These are phyloP conservation scores for Arnoldichthys spilopterus DNA, from an alignment of 2,797 vertebrate genomes.

Conservation along the genomic window DNA sequence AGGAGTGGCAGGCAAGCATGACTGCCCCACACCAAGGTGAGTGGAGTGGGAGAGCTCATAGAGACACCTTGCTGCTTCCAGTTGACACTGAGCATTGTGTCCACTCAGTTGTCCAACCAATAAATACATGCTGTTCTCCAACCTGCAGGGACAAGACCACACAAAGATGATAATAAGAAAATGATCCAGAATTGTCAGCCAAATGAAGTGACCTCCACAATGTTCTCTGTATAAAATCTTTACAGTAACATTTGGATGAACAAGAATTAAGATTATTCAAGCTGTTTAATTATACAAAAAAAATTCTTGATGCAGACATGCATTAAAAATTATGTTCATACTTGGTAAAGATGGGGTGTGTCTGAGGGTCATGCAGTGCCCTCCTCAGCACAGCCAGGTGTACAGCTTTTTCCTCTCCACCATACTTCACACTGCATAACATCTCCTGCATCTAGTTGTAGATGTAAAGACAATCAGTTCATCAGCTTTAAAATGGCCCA, in stretches of 20 bases:
- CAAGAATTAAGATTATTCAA: neutral
- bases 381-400: slow-evolving; percentile 76
- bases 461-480: neutral
- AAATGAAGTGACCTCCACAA: neutral
- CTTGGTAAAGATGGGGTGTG: slow-evolving; percentile 86
- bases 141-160: slow-evolving; percentile 68
- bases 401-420: slow-evolving; percentile 75
- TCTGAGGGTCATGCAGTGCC: slow-evolving; percentile 80
- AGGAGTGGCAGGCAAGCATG: slow-evolving; percentile 89
- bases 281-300: neutral
- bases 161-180: neutral
- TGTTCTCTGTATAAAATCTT: neutral
- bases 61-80: slow-evolving; percentile 88
- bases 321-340: slow-evolving; percentile 58
- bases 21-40: slow-evolving; percentile 76
- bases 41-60: slow-evolving; percentile 91
- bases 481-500: no score
- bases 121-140: slow-evolving; percentile 85
- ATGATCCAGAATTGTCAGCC: neutral
- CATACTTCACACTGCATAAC: slow-evolving; percentile 76
- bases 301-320: no score
- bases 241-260: neutral
- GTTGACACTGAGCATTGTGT: slow-evolving; percentile 82
- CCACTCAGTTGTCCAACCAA: slow-evolving; percentile 88
- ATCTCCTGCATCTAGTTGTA: slow-evolving; percentile 76